phyloP scores from a whole-genome alignment of 2,113 vertebrate genomes.

The Engraulis encrasicolus region DNA sequence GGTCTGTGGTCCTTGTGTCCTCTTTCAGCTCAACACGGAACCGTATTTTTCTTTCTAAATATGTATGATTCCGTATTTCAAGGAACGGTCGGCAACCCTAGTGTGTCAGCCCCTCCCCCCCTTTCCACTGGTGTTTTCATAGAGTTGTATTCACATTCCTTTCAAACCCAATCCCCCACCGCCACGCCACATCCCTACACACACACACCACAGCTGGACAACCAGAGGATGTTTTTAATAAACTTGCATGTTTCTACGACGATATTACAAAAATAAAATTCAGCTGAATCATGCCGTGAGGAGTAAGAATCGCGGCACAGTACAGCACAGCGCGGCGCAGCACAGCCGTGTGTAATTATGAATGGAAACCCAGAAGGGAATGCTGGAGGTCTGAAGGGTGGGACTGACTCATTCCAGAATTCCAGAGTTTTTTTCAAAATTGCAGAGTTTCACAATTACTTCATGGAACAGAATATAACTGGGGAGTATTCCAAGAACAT shows the following conservation, averaged over 20 bases:
- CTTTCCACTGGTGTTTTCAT: conserved; percentile 47
- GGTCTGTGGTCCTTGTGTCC: too few relatives aligned
- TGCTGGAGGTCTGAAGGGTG: background rate
- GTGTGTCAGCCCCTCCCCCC: conserved; percentile 14
- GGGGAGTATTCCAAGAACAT: too few relatives aligned
- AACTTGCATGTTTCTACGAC: conserved; percentile 70
- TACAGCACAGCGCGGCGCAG: too few relatives aligned
- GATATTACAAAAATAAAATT: conserved; percentile 21
- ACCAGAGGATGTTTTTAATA: conserved; percentile 54
- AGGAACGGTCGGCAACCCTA: too few relatives aligned
- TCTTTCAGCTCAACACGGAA: too few relatives aligned
- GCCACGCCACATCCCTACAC: too few relatives aligned
- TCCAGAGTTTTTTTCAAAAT: too few relatives aligned
- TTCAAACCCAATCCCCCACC: conserved; percentile 19
- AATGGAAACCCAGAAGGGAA: background rate
- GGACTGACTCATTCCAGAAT: conserved; percentile 55
- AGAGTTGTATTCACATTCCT: conserved; percentile 39
- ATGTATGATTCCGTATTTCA: too few relatives aligned
- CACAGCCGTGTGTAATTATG: conserved; percentile 23
- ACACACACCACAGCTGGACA: background rate
- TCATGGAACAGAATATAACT: too few relatives aligned
- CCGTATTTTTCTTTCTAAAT: too few relatives aligned
- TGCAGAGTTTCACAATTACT: too few relatives aligned
- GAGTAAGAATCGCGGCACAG: conserved; percentile 23
- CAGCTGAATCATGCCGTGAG: conserved; percentile 32